phyloP scores from a whole-genome alignment of 2,888 invertebrate species.

The Mamestra brassicae region DNA sequence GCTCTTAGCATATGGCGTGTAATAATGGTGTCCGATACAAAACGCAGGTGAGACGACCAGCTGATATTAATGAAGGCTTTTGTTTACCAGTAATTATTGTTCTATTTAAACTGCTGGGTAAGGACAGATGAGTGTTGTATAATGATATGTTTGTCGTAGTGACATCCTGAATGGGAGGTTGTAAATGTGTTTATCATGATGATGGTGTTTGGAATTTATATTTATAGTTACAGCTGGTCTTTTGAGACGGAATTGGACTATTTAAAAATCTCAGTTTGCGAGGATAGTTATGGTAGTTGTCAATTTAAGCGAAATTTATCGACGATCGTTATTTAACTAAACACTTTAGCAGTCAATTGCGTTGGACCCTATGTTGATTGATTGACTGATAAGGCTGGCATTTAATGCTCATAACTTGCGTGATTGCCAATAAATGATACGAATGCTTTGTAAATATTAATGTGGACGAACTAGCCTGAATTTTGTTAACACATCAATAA shows the following conservation, averaged over 20 bases:
- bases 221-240: neutral
- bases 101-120: constrained; percentile 14
- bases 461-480: too few species aligned
- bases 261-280: neutral
- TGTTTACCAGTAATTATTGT: constrained; percentile 51
- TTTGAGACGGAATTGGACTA: neutral
- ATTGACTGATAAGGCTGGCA: too few species aligned
- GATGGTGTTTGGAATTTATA: neutral
- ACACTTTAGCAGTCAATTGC: too few species aligned
- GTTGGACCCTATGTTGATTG: too few species aligned
- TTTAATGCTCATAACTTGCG: too few species aligned
- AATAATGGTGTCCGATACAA: constrained; percentile 47
- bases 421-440: too few species aligned
- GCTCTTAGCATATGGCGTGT: constrained; percentile 53
- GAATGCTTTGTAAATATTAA: too few species aligned
- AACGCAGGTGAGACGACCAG: constrained; percentile 67
- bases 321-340: too few species aligned
- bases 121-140: constrained; percentile 45
- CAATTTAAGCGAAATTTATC: too few species aligned
- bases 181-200: constrained; percentile 29
- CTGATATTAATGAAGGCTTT: constrained; percentile 63
- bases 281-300: too few species aligned
- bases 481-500: too few species aligned
- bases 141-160: constrained; percentile 45
- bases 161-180: constrained; percentile 42